Evolutionary conservation across 2,888 invertebrate genomes (phyloP), one percentile per base, ranked within the genome.

Genomic region (Ichneumoninae sp.): DNA sequence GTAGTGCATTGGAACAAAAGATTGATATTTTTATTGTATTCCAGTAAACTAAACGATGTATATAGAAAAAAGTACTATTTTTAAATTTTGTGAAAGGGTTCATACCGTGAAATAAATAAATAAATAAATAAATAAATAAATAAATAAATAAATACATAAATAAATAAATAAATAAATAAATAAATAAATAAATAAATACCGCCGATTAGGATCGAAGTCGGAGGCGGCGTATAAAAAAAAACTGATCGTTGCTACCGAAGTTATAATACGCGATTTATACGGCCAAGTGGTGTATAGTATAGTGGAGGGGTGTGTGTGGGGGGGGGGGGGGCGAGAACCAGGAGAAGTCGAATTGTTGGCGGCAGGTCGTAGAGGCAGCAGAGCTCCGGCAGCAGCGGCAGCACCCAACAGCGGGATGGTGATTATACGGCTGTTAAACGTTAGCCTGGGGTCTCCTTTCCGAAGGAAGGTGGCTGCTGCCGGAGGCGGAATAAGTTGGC

Each of bases 391-490:
- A 57, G 60, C 71, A 73, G 76, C 50, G 57, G 75, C 68, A 66
- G 50, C 40, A 8, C 40, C 40, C 52, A 80, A 74, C 71, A 74
- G 47, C 57, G 47, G 70, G 85, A 78, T 78, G 84, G 85, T 87
- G 88, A 88, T 88, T 88, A 88, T 87, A 87, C 86, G 88, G 88
- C 86, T 85, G 86, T 87, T 87, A 88, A 88, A 87, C 60, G 85
- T 87, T 86, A 82, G 81, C 79, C 74, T 65, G 86, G 65, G 81
- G 78, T 52, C 70, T 16, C 60, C 74, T 66, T 52, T 52, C 19
- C 10, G 22, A 36, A 40, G 36, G 76, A 36, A 63, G 44, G 60
- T 60, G 66, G 74, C 47, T 40, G 36, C 76, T 40, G 76, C 76
- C 76, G 52, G 66, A 66, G 76, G 78, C 70, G 50, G 70, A 63